phyloP scores from a whole-genome alignment of 2,888 invertebrate species.

The Anthrax anthrax region DNA sequence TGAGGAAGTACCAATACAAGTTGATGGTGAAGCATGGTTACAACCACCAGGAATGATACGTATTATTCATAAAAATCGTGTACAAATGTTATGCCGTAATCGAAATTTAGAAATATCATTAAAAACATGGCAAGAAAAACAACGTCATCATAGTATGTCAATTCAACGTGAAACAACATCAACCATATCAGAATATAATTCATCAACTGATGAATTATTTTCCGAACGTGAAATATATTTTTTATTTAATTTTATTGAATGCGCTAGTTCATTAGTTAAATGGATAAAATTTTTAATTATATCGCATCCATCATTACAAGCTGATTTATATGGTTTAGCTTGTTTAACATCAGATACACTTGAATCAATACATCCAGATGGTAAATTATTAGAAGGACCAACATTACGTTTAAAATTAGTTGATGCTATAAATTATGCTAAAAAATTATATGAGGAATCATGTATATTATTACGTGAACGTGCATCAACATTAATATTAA shows the following conservation, averaged over 20 bases:
- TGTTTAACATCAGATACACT: conserved; percentile 52
- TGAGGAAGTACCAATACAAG: conserved; percentile 87
- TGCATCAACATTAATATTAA: conserved; percentile 45
- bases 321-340: conserved; percentile 62
- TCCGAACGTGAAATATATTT: conserved; percentile 35
- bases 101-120: conserved; percentile 80
- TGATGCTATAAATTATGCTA: conserved; percentile 33
- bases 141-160: conserved; percentile 42
- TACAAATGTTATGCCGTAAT: conserved; percentile 90
- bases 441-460: conserved; percentile 57
- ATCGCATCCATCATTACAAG: conserved; percentile 51
- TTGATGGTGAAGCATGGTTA: conserved; percentile 96
- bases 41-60: conserved; percentile 93
- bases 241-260: conserved; percentile 67
- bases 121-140: conserved; percentile 76
- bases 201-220: conserved; percentile 34
- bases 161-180: conserved; percentile 37
- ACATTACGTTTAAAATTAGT: conserved; percentile 60
- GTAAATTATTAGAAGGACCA: conserved; percentile 64
- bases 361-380: conserved; percentile 66
- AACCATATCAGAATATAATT: conserved; percentile 25
- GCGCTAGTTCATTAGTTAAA: conserved; percentile 73
- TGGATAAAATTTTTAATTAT: conserved; percentile 57
- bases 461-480: conserved; percentile 53
- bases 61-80: conserved; percentile 91